These are phyloP conservation scores for Atta texana DNA, from an alignment of 1,140 invertebrate species.

Conservation along the genomic window DNA sequence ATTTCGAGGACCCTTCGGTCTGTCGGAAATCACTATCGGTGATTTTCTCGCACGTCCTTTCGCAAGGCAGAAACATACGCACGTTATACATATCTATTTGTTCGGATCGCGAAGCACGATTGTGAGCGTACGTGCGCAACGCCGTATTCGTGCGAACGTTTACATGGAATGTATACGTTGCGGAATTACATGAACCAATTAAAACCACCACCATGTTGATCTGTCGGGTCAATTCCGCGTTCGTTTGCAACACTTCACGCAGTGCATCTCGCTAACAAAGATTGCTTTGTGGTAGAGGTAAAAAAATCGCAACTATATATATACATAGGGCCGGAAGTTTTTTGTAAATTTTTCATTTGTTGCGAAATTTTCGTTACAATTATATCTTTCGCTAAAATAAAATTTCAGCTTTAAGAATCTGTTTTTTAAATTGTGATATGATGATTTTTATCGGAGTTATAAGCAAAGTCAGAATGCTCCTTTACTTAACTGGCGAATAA, in stretches of 20 bases:
- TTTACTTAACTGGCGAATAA: too few relatives aligned
- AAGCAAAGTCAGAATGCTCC: too few relatives aligned
- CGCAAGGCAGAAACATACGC: background rate
- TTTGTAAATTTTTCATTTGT: too few relatives aligned
- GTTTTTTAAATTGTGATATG: too few relatives aligned
- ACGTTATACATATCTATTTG: background rate
- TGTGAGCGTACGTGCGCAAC: slow-evolving; percentile 30
- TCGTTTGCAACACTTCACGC: slow-evolving; percentile 32
- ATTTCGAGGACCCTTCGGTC: slow-evolving; percentile 74
- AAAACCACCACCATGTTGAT: slow-evolving; percentile 37
- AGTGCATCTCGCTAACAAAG: slow-evolving; percentile 25
- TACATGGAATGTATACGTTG: slow-evolving; percentile 32
- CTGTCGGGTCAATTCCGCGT: slow-evolving; percentile 52
- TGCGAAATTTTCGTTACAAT: too few relatives aligned
- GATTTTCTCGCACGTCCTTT: slow-evolving; percentile 51
- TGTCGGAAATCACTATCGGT: slow-evolving; percentile 40
- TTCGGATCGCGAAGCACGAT: slow-evolving; percentile 2
- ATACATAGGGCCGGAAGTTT: too few relatives aligned
- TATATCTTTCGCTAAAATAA: too few relatives aligned
- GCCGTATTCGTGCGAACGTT: slow-evolving; percentile 63
- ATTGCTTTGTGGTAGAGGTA: background rate
- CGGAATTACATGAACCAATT: slow-evolving; percentile 64
- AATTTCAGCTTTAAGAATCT: too few relatives aligned
- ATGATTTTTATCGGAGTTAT: too few relatives aligned
- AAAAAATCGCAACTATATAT: background rate